Evolutionary conservation across 1,140 invertebrate genomes (phyloP).

Genomic region (Dendroctonus valens): DNA sequence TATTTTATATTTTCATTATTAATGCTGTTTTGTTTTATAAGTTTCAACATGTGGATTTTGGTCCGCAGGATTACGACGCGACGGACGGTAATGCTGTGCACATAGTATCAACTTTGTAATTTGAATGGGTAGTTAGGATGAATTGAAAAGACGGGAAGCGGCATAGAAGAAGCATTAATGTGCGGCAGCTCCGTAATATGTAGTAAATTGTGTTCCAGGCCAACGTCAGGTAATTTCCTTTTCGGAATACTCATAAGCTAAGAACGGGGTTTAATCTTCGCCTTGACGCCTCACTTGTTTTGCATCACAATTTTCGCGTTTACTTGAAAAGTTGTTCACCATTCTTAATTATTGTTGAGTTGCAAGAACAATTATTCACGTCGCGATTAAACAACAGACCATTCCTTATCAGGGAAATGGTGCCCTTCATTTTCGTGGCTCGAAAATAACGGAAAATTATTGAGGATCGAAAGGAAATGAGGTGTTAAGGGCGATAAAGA

Average conservation of each 20-base stretch:
- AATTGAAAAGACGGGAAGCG: conserved; percentile 34
- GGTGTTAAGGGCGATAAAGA: conserved; percentile 33
- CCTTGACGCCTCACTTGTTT: too few species aligned
- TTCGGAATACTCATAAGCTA: conserved; percentile 29
- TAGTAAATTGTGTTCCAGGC: conserved; percentile 27
- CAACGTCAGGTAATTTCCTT: conserved; percentile 33
- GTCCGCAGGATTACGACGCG: conserved; percentile 1
- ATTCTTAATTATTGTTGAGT: too few species aligned
- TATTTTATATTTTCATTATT: not conserved
- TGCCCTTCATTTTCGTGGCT: conserved; percentile 15
- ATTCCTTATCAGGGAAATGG: conserved; percentile 9
- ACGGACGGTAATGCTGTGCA: conserved; percentile 23
- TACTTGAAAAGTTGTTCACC: too few species aligned
- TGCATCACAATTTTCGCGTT: too few species aligned
- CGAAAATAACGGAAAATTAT: conserved; percentile 28
- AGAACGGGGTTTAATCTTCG: conserved; percentile 4
- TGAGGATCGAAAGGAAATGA: conserved; percentile 31
- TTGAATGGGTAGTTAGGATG: conserved; percentile 33
- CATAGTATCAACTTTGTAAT: conserved; percentile 33
- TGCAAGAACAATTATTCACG: not conserved
- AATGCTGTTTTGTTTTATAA: too few species aligned
- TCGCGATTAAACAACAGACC: not conserved
- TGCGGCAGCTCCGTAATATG: conserved; percentile 28
- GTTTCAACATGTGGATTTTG: not conserved
- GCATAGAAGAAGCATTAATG: conserved; percentile 29